Percentiles rank a stretch among this genome's conserved stretches.
Conservation (phyloP, 2,797 vertebrate genomes). For the Staurois parvus region DNA sequence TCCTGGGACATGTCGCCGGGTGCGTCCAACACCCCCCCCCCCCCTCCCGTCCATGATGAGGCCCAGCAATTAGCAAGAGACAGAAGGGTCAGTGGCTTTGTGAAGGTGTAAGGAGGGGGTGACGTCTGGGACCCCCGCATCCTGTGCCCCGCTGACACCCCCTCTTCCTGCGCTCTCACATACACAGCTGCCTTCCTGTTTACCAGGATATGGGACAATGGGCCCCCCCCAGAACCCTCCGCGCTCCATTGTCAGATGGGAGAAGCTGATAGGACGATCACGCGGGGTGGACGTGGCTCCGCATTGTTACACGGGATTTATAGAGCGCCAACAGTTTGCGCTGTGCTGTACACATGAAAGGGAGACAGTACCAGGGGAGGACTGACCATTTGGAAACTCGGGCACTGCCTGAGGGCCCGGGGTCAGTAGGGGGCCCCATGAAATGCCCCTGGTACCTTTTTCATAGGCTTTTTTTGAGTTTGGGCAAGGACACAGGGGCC, state of each 20-base stretch:
- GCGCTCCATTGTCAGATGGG: constrained; percentile 1
- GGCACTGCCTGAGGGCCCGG: no score
- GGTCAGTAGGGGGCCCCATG: no score
- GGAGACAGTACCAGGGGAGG: no score
- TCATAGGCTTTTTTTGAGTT: no score
- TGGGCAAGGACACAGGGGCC: no score
- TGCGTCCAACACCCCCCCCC: no score
- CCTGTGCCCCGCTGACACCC: constrained; percentile 26
- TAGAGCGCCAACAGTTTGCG: no score
- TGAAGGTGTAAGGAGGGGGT: not conserved
- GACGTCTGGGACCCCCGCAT: constrained; percentile 16
- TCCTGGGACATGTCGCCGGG: no score
- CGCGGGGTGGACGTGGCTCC: not conserved
- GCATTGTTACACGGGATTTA: no score
- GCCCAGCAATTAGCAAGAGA: not conserved
- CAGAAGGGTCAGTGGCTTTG: not conserved
- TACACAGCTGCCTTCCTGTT: constrained; percentile 48
- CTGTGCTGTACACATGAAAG: no score
- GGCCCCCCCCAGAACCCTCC: constrained; percentile 4
- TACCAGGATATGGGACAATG: constrained; percentile 58
- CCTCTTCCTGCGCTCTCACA: constrained; percentile 22
- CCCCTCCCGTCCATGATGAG: not conserved
- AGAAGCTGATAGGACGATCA: not conserved
- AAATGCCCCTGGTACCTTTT: no score
- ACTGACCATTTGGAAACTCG: no score